These are phyloP conservation scores for Jacana jacana DNA, from an alignment of 2,113 vertebrate species.

Conservation along the genomic window DNA sequence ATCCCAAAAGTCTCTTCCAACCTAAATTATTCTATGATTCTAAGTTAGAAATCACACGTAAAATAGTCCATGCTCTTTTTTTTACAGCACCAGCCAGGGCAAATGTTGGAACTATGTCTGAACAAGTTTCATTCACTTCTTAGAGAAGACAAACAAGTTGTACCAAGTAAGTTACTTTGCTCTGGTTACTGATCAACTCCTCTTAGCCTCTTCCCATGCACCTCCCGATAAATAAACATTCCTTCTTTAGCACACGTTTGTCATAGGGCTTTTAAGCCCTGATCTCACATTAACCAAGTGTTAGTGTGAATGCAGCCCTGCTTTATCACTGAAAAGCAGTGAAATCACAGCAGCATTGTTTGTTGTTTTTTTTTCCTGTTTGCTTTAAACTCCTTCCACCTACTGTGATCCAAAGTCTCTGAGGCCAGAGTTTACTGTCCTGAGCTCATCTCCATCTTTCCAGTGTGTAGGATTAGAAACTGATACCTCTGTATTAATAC, in stretches of 20 bases:
- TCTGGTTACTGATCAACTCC: neutral
- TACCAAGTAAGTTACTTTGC: neutral
- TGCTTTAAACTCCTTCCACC: neutral
- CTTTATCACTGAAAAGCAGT: neutral
- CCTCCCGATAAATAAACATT: neutral
- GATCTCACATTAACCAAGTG: neutral
- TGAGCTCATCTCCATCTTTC: neutral
- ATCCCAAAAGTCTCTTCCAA: too few relatives aligned
- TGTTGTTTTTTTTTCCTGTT: too few relatives aligned
- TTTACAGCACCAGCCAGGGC: neutral
- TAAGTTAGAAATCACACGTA: neutral
- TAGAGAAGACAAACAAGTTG: neutral
- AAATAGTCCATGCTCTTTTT: neutral
- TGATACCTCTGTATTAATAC: neutral
- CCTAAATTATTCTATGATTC: too few relatives aligned
- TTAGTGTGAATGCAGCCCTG: neutral
- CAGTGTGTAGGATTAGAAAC: neutral
- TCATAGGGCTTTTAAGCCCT: neutral
- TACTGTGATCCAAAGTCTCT: neutral
- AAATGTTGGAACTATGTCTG: neutral
- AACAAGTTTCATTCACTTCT: neutral
- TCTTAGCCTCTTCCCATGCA: neutral
- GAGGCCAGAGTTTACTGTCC: accelerated
- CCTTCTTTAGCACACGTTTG: neutral
- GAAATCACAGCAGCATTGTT: neutral